Evolutionary conservation across 92 coral and sea anemone species (phyloP).

Genomic region (Siderastrea siderea): DNA sequence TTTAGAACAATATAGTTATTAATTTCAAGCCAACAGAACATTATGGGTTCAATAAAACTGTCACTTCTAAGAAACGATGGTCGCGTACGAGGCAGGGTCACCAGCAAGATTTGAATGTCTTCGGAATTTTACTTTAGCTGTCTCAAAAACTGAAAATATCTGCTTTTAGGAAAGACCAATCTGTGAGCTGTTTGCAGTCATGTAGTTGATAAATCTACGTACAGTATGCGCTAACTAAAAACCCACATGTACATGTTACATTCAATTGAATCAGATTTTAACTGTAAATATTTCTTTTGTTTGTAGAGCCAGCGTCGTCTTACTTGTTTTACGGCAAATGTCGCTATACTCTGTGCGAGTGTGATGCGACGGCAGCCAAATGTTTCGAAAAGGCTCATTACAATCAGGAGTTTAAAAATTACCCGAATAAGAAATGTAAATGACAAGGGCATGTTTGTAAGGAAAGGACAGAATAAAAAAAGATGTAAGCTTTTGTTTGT

Average conservation of each 20-base stretch:
- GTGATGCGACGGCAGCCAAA: constrained; percentile 68
- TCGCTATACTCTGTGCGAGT: constrained; percentile 57
- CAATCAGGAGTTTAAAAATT: constrained; percentile 29
- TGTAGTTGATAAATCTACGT: too few relatives aligned
- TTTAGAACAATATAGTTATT: too few relatives aligned
- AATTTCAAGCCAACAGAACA: too few relatives aligned
- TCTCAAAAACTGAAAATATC: too few relatives aligned
- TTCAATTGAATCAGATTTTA: background rate
- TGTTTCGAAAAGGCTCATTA: constrained; percentile 50
- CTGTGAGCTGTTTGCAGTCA: too few relatives aligned
- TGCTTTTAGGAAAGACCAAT: too few relatives aligned
- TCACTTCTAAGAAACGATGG: too few relatives aligned
- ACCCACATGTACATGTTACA: background rate
- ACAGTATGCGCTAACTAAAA: too few relatives aligned
- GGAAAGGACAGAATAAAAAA: background rate
- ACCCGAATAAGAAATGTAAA: constrained; percentile 48
- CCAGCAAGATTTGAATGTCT: too few relatives aligned
- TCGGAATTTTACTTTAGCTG: too few relatives aligned
- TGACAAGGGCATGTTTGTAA: background rate
- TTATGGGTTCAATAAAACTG: too few relatives aligned
- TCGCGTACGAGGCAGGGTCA: too few relatives aligned
- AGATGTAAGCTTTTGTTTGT: background rate
- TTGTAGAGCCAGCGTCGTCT: constrained; percentile 27
- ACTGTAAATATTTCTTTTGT: background rate
- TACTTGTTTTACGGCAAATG: constrained; percentile 39